Evolutionary conservation across 2,797 vertebrate species (phyloP).

Genomic region (Myotis myotis): DNA sequence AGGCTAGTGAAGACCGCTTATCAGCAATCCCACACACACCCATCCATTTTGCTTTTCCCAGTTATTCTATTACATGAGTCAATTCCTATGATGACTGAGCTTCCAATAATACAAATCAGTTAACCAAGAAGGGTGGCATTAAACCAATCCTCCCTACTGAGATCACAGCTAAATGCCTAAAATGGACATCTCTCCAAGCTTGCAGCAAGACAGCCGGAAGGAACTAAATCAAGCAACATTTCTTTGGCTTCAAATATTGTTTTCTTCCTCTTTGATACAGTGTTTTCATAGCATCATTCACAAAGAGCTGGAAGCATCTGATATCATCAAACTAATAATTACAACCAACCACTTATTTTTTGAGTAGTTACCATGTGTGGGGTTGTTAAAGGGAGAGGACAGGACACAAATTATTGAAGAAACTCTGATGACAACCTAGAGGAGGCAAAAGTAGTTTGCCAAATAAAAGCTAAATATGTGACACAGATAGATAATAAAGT

Average conservation of each 20-base stretch:
- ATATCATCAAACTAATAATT: not conserved
- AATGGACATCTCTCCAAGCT: not conserved
- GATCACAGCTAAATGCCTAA: constrained; percentile 26
- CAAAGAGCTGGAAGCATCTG: constrained; percentile 7
- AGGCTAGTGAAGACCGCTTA: not conserved
- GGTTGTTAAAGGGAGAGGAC: not conserved
- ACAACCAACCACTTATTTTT: not conserved
- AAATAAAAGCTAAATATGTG: not conserved
- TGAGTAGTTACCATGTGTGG: not conserved
- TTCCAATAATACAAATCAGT: constrained; percentile 10
- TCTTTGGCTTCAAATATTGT: constrained; percentile 44
- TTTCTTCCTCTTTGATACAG: constrained; percentile 46
- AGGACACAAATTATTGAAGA: not conserved
- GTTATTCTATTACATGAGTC: not conserved
- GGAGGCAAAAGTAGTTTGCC: not conserved
- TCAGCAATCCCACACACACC: not conserved
- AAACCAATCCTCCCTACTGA: not conserved
- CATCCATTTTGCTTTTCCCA: not conserved
- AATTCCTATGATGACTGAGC: not conserved
- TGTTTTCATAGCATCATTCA: constrained; percentile 36
- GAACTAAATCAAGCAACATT: constrained; percentile 49
- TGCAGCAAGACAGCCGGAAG: constrained; percentile 6
- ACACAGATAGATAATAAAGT: not conserved
- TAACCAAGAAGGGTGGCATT: not conserved
- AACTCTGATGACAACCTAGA: not conserved